Evolutionary conservation across 2,888 invertebrate species (phyloP), one percentile per base, ranked within the genome.

Genomic region (Cephus runcator): DNA sequence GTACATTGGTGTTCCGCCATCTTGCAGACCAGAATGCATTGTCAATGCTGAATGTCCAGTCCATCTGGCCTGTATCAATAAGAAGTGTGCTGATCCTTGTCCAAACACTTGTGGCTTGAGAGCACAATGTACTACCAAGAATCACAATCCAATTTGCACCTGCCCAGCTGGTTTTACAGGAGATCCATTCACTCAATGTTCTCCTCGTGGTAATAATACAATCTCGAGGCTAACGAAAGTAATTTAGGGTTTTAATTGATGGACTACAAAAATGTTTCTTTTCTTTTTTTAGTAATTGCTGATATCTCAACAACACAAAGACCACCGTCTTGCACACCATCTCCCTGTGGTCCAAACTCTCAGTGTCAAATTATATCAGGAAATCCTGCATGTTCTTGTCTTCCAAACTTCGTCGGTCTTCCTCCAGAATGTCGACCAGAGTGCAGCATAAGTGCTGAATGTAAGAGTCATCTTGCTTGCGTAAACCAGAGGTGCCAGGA

Each of bases 61-160:
- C 23, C 96, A 97, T 79, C 94, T 95, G 84, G 97, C 97, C 31
- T 98, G 98, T 86, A 93, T 97, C 69, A 96, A 96, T 90, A 96
- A 96, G 86, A 96, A 95, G 92, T 98, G 98, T 89, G 94, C 95
- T 12, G 97, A 98, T 92, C 97, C 98, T 69, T 98, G 98, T 87
- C 95, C 96, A 23, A 96, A 96, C 83, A 96, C 96, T 0, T 97
- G 97, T 89, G 97, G 97, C n/a, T 93, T 96, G 76, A 94, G 95
- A 85, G 97, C 97, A 2, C 95, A 96, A 83, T 98, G 98, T 88
- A 94, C 94, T 75, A 95, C 96, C 0, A 95, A 95, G 88, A 97
- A 97, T 90, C 97, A 97, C 90, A 97, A 96, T 87, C 97, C 97
- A 4, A 96, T 97, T 81, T 98, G 98, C 88, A 96, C 96, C 4